A percentile compares a stretch with the other conserved stretches of the same genome.
Conservation (phyloP, 2,113 vertebrate species). For the Protobothrops mucrosquamatus region DNA sequence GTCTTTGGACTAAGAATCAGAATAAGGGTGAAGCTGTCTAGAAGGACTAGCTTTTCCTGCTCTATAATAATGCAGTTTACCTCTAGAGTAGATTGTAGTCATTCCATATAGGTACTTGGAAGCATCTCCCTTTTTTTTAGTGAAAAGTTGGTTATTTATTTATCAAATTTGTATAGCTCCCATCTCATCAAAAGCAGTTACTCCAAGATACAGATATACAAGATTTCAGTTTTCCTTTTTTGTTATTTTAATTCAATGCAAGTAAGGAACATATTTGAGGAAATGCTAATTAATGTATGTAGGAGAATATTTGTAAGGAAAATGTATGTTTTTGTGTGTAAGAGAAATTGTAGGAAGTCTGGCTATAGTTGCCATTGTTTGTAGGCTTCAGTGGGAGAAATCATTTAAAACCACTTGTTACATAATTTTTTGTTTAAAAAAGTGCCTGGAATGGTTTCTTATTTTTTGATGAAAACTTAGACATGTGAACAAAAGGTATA, state of each 20-base stretch:
- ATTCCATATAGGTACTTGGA: not conserved
- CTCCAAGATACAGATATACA: not conserved
- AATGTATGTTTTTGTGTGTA: constrained; percentile 3
- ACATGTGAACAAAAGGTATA: constrained; percentile 6
- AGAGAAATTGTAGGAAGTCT: not conserved
- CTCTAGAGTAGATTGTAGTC: not conserved
- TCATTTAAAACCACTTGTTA: not conserved
- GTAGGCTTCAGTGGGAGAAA: not conserved
- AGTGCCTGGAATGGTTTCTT: not conserved
- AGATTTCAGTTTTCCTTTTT: not conserved
- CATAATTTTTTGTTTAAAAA: not conserved
- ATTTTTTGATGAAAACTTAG: not conserved
- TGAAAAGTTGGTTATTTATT: not conserved
- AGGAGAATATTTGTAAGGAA: not conserved
- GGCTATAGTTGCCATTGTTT: not conserved
- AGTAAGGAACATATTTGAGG: not conserved
- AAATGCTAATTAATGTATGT: not conserved
- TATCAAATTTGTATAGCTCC: not conserved
- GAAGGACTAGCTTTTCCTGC: not conserved
- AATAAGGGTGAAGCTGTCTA: not conserved
- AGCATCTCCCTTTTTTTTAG: not conserved
- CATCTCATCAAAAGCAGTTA: not conserved
- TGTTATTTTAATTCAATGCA: not conserved
- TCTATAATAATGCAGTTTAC: not conserved
- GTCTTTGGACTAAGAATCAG: not conserved